Conservation (phyloP, 2,113 vertebrate species). For the Camelus dromedarius region DNA sequence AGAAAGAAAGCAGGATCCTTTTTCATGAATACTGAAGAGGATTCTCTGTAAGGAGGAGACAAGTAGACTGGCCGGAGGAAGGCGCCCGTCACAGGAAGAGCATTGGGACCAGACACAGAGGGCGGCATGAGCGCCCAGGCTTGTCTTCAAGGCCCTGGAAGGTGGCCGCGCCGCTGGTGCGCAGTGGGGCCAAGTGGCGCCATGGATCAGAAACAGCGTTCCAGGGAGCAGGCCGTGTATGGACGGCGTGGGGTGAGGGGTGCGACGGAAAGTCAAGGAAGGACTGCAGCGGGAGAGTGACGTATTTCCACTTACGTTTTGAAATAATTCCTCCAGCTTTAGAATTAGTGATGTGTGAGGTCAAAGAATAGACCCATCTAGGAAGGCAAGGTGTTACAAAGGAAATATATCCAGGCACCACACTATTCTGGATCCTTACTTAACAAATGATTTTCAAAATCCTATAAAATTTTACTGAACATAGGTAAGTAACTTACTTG, state of each 20-base stretch:
- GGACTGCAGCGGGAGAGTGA: not conserved
- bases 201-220: not conserved
- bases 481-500: not conserved
- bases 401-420: not conserved
- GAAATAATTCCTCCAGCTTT: not conserved
- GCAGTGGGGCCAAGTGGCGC: fast-evolving
- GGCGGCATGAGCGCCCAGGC: not conserved
- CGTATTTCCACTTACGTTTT: not conserved
- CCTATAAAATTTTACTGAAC: not conserved
- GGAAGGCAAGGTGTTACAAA: not conserved
- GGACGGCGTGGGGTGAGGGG: not conserved
- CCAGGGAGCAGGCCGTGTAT: not conserved
- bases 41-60: not conserved
- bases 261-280: not conserved
- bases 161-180: not conserved
- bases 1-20: not conserved
- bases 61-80: no score
- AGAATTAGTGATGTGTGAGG: not conserved
- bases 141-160: not conserved
- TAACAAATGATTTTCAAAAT: constrained; percentile 4
- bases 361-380: not conserved
- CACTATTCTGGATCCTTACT: not conserved
- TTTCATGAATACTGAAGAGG: not conserved
- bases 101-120: not conserved
- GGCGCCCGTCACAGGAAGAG: not conserved